Evolutionary conservation across 2,888 invertebrate genomes (phyloP).

Genomic region (Norana najaformis): DNA sequence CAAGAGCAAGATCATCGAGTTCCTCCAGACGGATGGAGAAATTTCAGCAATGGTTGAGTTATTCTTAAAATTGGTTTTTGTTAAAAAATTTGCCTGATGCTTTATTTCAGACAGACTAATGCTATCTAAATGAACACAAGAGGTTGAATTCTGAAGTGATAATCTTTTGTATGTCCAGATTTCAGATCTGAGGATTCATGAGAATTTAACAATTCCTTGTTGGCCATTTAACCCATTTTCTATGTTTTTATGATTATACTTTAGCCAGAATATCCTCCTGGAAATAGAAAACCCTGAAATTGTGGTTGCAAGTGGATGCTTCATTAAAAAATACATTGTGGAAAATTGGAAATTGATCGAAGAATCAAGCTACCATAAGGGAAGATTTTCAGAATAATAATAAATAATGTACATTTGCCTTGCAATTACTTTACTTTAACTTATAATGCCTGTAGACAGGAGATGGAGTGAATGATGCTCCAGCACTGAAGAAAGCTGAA

Average conservation of each 20-base stretch:
- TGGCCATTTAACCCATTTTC: not conserved
- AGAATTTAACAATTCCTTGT: not conserved
- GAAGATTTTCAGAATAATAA: not conserved
- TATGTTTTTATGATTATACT: not conserved
- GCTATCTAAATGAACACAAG: not conserved
- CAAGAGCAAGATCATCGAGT: slow-evolving; percentile 99
- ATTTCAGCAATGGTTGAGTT: slow-evolving; percentile 92
- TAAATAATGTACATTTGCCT: not conserved
- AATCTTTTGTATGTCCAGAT: not conserved
- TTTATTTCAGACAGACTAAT: not conserved
- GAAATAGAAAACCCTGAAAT: not conserved
- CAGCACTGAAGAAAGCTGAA: slow-evolving; percentile 89
- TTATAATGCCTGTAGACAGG: slow-evolving; percentile 75
- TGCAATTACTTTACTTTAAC: no score
- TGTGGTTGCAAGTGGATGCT: not conserved
- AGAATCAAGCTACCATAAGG: not conserved
- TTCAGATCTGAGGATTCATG: not conserved
- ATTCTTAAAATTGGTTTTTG: not conserved
- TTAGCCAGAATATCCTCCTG: not conserved
- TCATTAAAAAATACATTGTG: not conserved
- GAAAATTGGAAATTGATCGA: not conserved
- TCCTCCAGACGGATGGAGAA: slow-evolving; percentile 91
- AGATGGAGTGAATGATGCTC: slow-evolving; percentile 99
- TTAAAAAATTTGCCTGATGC: not conserved
- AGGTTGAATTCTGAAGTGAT: not conserved